Conservation (phyloP, 2,888 invertebrate species). For the Phania funesta region DNA sequence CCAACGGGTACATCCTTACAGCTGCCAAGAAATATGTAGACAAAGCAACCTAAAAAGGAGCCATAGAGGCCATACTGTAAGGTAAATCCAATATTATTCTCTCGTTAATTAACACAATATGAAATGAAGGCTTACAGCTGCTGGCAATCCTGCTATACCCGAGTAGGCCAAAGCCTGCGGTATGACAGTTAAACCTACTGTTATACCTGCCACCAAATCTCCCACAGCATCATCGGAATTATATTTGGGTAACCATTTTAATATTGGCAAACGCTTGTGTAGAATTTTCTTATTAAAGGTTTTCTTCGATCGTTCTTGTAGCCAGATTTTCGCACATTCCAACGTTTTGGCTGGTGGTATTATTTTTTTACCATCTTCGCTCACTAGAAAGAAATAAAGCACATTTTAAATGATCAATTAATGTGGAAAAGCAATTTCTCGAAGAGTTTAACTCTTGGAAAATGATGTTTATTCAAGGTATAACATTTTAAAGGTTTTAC, state of each 20-base stretch:
- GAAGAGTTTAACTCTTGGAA: not conserved
- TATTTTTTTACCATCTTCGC: conserved; percentile 81
- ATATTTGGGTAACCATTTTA: conserved; percentile 89
- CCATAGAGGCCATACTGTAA: conserved; percentile 94
- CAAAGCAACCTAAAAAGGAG: conserved; percentile 94
- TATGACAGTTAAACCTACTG: conserved; percentile 95
- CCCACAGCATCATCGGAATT: conserved; percentile 87
- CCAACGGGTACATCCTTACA: conserved; percentile 96
- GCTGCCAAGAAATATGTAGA: conserved; percentile 94
- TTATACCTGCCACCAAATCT: conserved; percentile 94
- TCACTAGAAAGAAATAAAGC: conserved; percentile 79
- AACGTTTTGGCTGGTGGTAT: conserved; percentile 73
- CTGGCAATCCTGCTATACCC: conserved; percentile 88
- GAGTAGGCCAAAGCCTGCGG: conserved; percentile 93
- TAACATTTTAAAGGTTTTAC: too few relatives aligned
- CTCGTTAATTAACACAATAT: not conserved
- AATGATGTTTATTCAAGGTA: not conserved
- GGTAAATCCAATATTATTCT: not conserved
- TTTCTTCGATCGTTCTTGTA: conserved; percentile 80
- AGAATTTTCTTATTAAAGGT: conserved; percentile 86
- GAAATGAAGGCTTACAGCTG: conserved; percentile 81
- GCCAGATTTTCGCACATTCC: conserved; percentile 78
- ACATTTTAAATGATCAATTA: not conserved
- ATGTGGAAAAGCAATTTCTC: too few relatives aligned
- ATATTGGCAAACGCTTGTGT: conserved; percentile 87